Evolutionary conservation across 1,140 invertebrate species (phyloP).

Genomic region (Lethrus apterus): DNA sequence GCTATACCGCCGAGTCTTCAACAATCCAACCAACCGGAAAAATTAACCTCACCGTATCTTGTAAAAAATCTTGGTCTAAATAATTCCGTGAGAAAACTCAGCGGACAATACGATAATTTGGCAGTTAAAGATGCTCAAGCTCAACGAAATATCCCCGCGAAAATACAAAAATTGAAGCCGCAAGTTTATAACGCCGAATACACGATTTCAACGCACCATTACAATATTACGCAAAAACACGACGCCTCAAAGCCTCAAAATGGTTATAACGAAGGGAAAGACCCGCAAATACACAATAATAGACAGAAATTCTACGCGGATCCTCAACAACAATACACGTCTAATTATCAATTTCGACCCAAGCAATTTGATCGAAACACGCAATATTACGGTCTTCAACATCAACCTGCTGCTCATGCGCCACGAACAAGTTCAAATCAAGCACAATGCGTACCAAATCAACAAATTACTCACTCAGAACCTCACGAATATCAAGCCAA

Average conservation of each 20-base stretch:
- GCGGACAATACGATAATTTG: constrained; percentile 34
- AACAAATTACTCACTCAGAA: too few species aligned
- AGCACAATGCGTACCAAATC: too few species aligned
- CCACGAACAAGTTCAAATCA: too few species aligned
- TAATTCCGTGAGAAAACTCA: constrained; percentile 34
- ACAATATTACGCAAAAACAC: not conserved
- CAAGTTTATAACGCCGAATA: constrained; percentile 6
- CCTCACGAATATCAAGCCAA: too few species aligned
- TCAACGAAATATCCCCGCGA: constrained; percentile 1
- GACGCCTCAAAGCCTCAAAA: not conserved
- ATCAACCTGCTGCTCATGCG: too few species aligned
- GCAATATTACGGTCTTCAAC: too few species aligned
- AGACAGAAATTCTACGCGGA: not conserved
- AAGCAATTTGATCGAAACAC: too few species aligned
- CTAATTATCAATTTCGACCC: constrained; percentile 25
- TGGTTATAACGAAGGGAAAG: not conserved
- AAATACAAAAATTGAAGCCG: not conserved
- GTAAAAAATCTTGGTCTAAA: constrained; percentile 20
- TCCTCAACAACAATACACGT: constrained; percentile 20
- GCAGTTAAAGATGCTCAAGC: constrained; percentile 13
- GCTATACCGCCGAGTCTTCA: constrained; percentile 15
- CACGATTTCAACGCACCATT: not conserved
- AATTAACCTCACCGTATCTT: constrained; percentile 23
- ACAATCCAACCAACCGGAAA: constrained; percentile 16
- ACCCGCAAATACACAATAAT: not conserved